Base-by-base conservation (phyloP, 2,888 invertebrate species). In the Proisotoma minuta region DNA sequence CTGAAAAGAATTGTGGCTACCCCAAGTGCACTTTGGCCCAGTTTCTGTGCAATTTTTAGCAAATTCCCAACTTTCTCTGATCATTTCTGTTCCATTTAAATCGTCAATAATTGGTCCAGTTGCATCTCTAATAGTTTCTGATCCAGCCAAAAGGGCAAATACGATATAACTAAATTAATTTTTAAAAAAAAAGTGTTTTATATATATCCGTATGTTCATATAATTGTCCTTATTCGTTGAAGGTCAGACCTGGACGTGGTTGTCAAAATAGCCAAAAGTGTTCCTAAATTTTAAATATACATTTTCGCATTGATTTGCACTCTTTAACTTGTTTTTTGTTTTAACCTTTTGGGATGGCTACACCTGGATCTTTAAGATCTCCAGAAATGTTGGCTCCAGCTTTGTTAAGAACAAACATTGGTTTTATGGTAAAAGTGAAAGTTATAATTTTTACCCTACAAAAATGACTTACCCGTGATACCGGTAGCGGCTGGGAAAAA, bases 401-500 rank as follows among this genome's bases (percentile, higher is more conserved):
- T 68, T 81, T 77, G 65, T 81, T 81, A 53, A 84, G 56, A 58
- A 29, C 50, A 48, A 18, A 12, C n/a, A 48, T 18, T n/a, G n/a
- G n/a, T n/a, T n/a, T n/a, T n/a, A n/a, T n/a, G n/a, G n/a, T n/a
- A n/a, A n/a, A n/a, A n/a, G n/a, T n/a, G n/a, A n/a, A n/a, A n/a
- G n/a, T n/a, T n/a, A n/a, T n/a, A n/a, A n/a, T n/a, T n/a, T n/a
- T n/a, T n/a, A n/a, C n/a, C n/a, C 18, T 48, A n/a, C n/a, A 18
- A 48, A 18, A 48, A 5, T 48, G 8, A 48, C n/a, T n/a, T 18
- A 29, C 29, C 24, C 23, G 39, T 47, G 20, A 27, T 57, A 56
- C 65, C 84, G 50, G 84, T 84, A 2, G 83, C 82, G 23, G 84
- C 82, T 1, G 84, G 84, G 75, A 84, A 84, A 76, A 82, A 84